Evolutionary conservation across 2,888 invertebrate species (phyloP), one percentile per base, ranked within the genome.

Genomic region (Pyralis farinalis): DNA sequence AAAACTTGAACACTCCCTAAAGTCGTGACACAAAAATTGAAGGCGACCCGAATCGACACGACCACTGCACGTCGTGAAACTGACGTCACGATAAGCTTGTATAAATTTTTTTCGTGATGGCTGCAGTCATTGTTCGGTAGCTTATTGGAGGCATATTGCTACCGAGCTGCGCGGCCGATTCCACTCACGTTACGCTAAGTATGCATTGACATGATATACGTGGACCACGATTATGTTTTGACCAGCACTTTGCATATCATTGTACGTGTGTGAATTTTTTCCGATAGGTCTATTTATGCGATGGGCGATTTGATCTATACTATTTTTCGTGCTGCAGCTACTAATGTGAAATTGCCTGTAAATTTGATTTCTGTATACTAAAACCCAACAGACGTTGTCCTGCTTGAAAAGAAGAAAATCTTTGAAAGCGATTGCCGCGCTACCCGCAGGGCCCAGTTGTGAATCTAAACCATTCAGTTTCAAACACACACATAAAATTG

Each of bases 61-160:
- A 85, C 82, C 79, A 75, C 84, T 73, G 71, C 53, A 51, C 55
- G 49, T 71, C 75, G 74, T 74, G 75, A 69, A 33, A 8, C 59
- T 64, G 76, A 64, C 69, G 50, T 58, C 87, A 88, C 87, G 87
- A 88, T 61, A 65, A 59, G 52, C 85, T 74, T 88, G 87, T 87
- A 82, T 79, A 86, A 82, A 77, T 82, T 86, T 87, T 86, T 87
- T 88, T 87, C 87, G 87, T 88, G 87, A 88, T 87, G 82, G 63
- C 66, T 61, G 68, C 70, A 77, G 71, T 83, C 86, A 87, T 88
- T 88, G 87, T 88, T 86, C 84, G 63, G 85, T 78, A 83, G 85
- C 84, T 73, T 79, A 71, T 84, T 78, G 81, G 84, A 82, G 82
- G 81, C 66, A 76, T 77, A 86, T 84, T 82, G 82, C 55, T 58